Conservation (phyloP, 2,113 vertebrate species). For the Etia nguti region DNA sequence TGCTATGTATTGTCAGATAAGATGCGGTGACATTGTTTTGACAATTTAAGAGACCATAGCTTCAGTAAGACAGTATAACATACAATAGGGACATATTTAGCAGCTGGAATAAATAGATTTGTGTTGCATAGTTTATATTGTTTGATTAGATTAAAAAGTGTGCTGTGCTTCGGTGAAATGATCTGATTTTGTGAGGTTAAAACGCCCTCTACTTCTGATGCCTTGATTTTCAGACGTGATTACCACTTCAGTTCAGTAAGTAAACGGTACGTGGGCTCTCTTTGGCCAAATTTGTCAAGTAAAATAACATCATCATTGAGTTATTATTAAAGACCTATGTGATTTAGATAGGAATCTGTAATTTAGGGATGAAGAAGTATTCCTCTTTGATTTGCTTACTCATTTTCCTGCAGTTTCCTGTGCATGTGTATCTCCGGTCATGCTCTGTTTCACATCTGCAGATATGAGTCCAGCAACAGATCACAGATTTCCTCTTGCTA, state of each 20-base stretch:
- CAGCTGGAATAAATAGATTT: not conserved
- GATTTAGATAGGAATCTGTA: not conserved
- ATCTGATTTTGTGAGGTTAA: not conserved
- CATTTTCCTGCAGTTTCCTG: not conserved
- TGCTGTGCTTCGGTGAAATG: not conserved
- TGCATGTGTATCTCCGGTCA: not conserved
- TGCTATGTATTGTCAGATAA: not conserved
- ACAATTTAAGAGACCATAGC: fast-evolving
- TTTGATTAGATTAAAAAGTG: not conserved
- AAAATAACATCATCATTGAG: not conserved
- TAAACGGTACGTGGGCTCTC: fast-evolving
- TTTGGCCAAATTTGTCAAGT: not conserved
- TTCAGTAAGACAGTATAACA: fast-evolving
- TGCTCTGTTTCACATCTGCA: not conserved
- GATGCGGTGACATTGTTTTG: not conserved
- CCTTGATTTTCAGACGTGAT: not conserved
- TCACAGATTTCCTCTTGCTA: not conserved
- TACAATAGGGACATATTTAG: fast-evolving
- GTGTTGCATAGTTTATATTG: not conserved
- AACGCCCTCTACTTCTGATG: not conserved
- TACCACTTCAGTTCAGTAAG: not conserved
- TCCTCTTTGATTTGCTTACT: not conserved
- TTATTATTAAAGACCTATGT: not conserved
- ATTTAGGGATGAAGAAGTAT: not conserved
- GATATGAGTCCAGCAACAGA: not conserved